Conservation (phyloP, 2,113 vertebrate species). For the Felis chaus region DNA sequence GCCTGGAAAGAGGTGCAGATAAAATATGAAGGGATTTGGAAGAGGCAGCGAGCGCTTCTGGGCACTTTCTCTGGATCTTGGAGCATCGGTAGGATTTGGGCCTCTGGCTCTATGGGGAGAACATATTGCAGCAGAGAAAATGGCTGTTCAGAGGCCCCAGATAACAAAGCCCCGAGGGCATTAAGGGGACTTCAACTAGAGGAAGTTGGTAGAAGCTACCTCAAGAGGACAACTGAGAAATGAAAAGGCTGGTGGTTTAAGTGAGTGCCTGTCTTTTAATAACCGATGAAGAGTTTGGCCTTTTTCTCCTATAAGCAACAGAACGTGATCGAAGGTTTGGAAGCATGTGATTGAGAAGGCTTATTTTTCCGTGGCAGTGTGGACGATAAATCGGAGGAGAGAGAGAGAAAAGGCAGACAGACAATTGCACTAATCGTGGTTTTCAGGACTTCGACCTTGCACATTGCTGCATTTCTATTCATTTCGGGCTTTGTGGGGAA, state of each 20-base stretch:
- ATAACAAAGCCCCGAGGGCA: not conserved
- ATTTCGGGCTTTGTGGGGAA: not conserved
- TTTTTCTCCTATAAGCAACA: not conserved
- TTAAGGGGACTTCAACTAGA: not conserved
- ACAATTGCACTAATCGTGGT: not conserved
- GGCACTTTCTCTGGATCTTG: not conserved
- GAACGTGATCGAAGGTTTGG: not conserved
- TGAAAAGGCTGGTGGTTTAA: not conserved
- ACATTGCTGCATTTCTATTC: not conserved
- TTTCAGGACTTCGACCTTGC: not conserved
- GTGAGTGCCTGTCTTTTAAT: not conserved
- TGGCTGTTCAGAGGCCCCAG: not conserved
- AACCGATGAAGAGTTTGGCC: not conserved
- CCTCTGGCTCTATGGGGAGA: not conserved
- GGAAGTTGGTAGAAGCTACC: not conserved
- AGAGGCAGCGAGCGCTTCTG: not conserved
- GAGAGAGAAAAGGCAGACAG: not conserved
- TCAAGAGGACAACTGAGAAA: not conserved
- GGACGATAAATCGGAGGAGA: not conserved
- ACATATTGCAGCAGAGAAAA: not conserved
- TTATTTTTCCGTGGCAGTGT: not conserved
- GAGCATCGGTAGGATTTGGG: not conserved
- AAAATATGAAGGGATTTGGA: conserved; percentile 39
- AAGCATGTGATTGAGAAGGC: not conserved
- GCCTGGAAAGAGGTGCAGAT: conserved; percentile 21